A percentile compares a stretch with the other conserved stretches of the same genome.
Evolutionary conservation across 1,140 invertebrate species (phyloP).

Genomic region (Cotesia typhae): DNA sequence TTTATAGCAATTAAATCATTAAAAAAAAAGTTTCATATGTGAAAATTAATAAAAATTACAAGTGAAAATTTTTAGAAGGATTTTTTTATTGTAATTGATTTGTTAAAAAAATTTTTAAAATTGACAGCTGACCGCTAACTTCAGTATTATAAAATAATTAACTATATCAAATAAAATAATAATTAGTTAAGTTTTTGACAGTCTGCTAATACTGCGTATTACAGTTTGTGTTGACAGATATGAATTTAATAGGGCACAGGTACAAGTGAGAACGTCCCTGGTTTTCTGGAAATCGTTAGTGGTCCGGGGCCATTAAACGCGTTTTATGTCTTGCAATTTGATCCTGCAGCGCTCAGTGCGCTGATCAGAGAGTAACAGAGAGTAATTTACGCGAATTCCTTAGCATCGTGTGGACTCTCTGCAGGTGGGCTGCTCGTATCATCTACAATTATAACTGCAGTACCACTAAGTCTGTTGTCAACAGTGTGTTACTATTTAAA

Average conservation of each 20-base stretch:
- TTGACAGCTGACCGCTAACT: too few relatives aligned
- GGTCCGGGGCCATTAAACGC: constrained; percentile 61
- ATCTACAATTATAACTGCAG: constrained; percentile 7
- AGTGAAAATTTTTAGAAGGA: too few relatives aligned
- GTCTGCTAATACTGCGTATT: not conserved
- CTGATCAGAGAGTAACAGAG: constrained; percentile 54
- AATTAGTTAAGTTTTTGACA: too few relatives aligned
- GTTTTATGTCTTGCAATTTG: constrained; percentile 63
- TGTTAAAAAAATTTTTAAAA: too few relatives aligned
- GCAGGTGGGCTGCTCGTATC: constrained; percentile 41
- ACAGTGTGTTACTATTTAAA: too few relatives aligned
- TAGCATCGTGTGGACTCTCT: constrained; percentile 39
- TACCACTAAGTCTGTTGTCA: not conserved
- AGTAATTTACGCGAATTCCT: constrained; percentile 57
- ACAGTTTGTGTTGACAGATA: too few relatives aligned
- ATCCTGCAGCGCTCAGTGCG: constrained; percentile 54
- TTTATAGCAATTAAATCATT: too few relatives aligned
- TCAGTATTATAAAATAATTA: too few relatives aligned
- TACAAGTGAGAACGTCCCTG: constrained; percentile 47
- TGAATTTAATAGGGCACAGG: constrained; percentile 30
- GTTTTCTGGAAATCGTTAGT: constrained; percentile 64
- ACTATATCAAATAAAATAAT: too few relatives aligned
- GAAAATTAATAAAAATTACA: too few relatives aligned
- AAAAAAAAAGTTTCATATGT: too few relatives aligned
- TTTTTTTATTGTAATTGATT: too few relatives aligned